phyloP scores from a whole-genome alignment of 2,888 invertebrate species.

The Ormyrus thymus region DNA sequence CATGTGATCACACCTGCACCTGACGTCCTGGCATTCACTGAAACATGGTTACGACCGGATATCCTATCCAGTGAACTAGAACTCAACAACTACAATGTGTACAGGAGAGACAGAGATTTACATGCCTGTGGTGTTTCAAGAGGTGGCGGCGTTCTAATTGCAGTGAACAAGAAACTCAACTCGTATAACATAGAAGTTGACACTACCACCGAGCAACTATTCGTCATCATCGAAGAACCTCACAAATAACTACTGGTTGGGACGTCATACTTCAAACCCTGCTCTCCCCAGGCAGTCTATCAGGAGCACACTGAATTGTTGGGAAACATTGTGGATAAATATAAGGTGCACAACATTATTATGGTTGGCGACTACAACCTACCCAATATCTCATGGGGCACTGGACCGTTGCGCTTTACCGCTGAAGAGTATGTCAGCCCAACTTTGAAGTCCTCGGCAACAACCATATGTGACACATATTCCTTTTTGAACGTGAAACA shows the following conservation, averaged over 20 bases:
- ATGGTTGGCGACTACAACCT: not conserved
- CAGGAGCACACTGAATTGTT: no score
- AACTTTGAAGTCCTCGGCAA: no score
- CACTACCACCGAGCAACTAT: not conserved
- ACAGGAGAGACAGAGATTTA: not conserved
- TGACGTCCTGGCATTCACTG: not conserved
- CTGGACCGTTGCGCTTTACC: not conserved
- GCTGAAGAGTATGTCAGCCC: not conserved
- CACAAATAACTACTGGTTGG: not conserved
- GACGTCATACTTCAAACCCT: not conserved
- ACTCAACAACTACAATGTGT: not conserved
- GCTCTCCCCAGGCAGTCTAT: not conserved
- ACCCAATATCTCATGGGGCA: not conserved
- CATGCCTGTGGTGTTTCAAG: not conserved
- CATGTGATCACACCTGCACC: no score
- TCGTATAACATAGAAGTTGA: not conserved
- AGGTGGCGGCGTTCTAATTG: slow-evolving; percentile 1
- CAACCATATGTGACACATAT: not conserved
- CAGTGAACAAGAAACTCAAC: not conserved
- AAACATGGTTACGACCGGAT: not conserved
- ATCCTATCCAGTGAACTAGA: not conserved
- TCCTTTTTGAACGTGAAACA: not conserved
- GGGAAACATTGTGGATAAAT: not conserved
- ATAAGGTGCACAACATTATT: not conserved
- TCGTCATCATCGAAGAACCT: not conserved